These are phyloP conservation scores for Amphiprion clarkii DNA, from an alignment of 2,797 vertebrate genomes.

Conservation along the genomic window DNA sequence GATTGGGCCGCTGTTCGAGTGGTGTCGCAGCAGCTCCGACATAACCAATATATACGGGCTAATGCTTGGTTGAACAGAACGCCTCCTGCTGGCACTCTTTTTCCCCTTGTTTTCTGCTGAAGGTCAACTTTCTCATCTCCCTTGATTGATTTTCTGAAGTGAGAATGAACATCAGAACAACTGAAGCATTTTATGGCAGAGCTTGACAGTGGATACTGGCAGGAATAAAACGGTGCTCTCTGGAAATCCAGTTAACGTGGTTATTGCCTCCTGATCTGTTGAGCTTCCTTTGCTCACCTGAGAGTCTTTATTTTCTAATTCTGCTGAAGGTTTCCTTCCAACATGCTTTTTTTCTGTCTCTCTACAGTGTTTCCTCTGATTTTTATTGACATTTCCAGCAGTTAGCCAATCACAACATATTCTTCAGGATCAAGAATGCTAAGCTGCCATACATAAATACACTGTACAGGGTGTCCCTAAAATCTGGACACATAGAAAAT, in stretches of 20 bases:
- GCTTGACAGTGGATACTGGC: constrained; percentile 16
- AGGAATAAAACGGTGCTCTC: neutral
- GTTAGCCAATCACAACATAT: neutral
- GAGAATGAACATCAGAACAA: constrained; percentile 27
- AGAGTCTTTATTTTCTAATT: constrained; percentile 22
- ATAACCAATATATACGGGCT: constrained; percentile 22
- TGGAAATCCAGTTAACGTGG: neutral
- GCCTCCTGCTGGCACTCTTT: constrained; percentile 1
- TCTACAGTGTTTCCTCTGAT: constrained; percentile 6
- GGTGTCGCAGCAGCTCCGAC: neutral
- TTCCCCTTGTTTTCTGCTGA: constrained; percentile 5
- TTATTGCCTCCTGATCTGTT: neutral
- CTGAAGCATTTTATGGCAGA: constrained; percentile 24
- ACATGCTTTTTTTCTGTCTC: neutral
- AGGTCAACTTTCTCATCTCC: constrained; percentile 56
- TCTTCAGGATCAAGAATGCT: constrained; percentile 41
- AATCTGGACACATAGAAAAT: too few relatives aligned
- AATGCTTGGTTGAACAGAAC: constrained; percentile 19
- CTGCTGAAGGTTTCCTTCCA: neutral
- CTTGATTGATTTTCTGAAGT: constrained; percentile 51
- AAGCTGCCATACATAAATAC: too few relatives aligned
- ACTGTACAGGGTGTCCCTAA: too few relatives aligned
- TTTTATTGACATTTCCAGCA: constrained; percentile 48
- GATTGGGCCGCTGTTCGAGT: constrained; percentile 9
- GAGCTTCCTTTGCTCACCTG: neutral